Evolutionary conservation across 2,888 invertebrate species (phyloP).

Genomic region (Dolichopus griseipennis): DNA sequence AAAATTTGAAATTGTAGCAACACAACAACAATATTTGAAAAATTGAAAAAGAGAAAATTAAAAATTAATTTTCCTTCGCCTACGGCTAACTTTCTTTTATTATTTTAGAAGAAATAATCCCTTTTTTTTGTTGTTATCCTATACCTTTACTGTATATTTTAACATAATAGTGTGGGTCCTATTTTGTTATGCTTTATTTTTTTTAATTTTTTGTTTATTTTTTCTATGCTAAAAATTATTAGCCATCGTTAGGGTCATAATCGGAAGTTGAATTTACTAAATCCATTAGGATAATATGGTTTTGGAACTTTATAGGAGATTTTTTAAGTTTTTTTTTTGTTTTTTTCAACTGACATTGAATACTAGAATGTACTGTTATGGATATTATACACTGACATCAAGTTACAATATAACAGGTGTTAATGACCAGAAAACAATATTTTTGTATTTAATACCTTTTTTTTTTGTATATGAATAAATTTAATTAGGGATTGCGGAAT

Average conservation of each 20-base stretch:
- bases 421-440: background rate
- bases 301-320: background rate
- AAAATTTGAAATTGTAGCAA: background rate
- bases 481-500: too few relatives aligned
- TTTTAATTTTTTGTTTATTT: background rate
- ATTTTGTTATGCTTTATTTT: too few relatives aligned
- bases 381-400: background rate
- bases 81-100: background rate
- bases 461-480: background rate
- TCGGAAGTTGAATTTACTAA: conserved; percentile 1
- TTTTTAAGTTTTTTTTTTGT: background rate
- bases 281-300: conserved; percentile 1
- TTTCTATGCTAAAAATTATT: background rate
- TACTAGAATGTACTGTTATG: background rate
- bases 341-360: background rate
- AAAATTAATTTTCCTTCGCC: conserved; percentile 4
- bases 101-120: background rate
- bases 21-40: background rate
- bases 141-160: too few relatives aligned
- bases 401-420: background rate
- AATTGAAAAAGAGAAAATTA: background rate
- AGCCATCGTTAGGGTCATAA: background rate
- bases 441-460: background rate
- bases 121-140: too few relatives aligned
- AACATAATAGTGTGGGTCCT: too few relatives aligned